Conservation (phyloP, 64 coral and sea anemone species). For the Stichodactyla helianthus region DNA sequence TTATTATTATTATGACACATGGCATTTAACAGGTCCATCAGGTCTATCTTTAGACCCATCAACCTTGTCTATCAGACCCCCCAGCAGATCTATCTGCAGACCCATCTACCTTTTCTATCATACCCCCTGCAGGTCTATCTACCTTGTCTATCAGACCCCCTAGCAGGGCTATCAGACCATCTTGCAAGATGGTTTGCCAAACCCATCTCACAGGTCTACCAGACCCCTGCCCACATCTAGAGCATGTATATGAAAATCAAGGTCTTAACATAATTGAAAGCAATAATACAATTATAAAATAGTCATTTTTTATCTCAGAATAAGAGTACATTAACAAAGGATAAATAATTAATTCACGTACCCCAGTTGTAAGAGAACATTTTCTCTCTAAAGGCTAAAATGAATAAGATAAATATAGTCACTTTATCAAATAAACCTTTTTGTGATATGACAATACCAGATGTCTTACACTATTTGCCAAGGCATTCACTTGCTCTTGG, state of each 20-base stretch:
- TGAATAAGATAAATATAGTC: not conserved
- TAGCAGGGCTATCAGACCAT: too few relatives aligned
- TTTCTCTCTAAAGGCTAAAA: constrained; percentile 35
- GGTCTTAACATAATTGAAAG: too few relatives aligned
- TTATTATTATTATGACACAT: too few relatives aligned
- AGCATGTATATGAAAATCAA: too few relatives aligned
- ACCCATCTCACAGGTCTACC: too few relatives aligned
- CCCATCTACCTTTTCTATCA: not conserved
- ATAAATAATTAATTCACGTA: not conserved
- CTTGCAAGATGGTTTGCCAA: too few relatives aligned
- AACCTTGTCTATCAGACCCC: not conserved
- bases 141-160: not conserved
- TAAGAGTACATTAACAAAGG: too few relatives aligned
- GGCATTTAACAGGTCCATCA: too few relatives aligned
- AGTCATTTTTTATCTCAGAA: too few relatives aligned
- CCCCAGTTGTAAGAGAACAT: constrained; percentile 45
- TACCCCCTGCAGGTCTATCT: too few relatives aligned
- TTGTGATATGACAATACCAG: not conserved
- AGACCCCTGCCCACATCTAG: too few relatives aligned
- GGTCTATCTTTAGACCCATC: not conserved
- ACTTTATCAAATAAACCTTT: not conserved
- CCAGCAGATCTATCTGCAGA: not conserved
- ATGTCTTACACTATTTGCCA: constrained; percentile 68
- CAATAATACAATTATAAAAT: too few relatives aligned
- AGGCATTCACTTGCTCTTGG: constrained; percentile 63